phyloP scores from a whole-genome alignment of 2,888 invertebrate genomes.

The Slavum lentiscoides region DNA sequence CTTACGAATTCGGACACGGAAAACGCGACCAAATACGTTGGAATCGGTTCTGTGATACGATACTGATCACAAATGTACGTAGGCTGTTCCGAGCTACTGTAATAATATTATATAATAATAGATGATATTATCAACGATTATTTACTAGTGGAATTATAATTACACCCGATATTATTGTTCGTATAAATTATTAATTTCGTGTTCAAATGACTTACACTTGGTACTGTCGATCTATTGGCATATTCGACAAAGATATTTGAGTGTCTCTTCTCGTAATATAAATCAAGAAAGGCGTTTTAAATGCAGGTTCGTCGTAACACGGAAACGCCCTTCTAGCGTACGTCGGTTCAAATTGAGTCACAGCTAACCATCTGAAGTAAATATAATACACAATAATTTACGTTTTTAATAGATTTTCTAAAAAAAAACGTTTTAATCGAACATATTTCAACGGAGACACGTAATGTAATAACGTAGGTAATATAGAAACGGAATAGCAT shows the following conservation, averaged over 20 bases:
- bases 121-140: too few relatives aligned
- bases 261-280: slow-evolving; percentile 64
- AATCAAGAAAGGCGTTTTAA: slow-evolving; percentile 76
- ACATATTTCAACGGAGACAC: too few relatives aligned
- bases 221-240: slow-evolving; percentile 21
- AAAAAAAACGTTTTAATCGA: too few relatives aligned
- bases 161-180: background rate
- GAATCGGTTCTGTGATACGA: slow-evolving; percentile 55
- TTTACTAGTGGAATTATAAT: too few relatives aligned
- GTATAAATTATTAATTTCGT: background rate
- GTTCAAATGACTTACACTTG: slow-evolving; percentile 18
- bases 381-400: background rate
- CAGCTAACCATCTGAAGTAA: slow-evolving; percentile 70
- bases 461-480: too few relatives aligned
- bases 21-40: slow-evolving; percentile 77
- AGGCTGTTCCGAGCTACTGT: background rate
- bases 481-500: too few relatives aligned
- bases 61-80: slow-evolving; percentile 47
- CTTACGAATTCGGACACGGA: slow-evolving; percentile 76
- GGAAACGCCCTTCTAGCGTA: slow-evolving; percentile 82
- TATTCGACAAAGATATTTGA: slow-evolving; percentile 56
- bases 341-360: slow-evolving; percentile 80
- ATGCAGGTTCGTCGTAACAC: slow-evolving; percentile 83
- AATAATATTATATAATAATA: background rate
- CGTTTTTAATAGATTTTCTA: too few relatives aligned